Evolutionary conservation across 2,888 invertebrate genomes (phyloP).

Genomic region (Prionchulus punctatus): DNA sequence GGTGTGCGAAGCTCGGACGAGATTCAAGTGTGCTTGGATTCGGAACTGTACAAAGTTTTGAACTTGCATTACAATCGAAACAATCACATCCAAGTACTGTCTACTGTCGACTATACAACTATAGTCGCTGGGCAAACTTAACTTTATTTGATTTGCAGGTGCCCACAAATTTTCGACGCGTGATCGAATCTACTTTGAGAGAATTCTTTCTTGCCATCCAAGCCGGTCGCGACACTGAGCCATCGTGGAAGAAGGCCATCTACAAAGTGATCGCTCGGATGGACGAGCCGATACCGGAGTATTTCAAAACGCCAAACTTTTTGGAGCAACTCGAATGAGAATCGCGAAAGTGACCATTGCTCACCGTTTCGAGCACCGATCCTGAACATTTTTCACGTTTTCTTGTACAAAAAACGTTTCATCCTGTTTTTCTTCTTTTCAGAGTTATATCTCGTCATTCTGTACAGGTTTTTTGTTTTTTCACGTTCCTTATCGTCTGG

Average conservation of each 20-base stretch:
- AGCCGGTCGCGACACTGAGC: constrained; percentile 87
- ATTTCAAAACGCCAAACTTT: constrained; percentile 98
- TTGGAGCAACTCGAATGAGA: constrained; percentile 85
- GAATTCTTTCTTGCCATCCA: constrained; percentile 98
- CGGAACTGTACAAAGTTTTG: constrained; percentile 89
- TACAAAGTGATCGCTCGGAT: constrained; percentile 98
- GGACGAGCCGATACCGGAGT: constrained; percentile 96
- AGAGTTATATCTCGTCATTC: no score
- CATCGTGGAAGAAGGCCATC: constrained; percentile 99
- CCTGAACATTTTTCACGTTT: no score
- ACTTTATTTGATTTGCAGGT: constrained; percentile 49
- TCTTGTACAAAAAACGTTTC: no score
- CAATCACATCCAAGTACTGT: constrained; percentile 84
- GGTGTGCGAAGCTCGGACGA: constrained; percentile 82
- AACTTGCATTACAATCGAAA: constrained; percentile 98
- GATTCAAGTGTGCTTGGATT: constrained; percentile 78
- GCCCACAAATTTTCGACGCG: constrained; percentile 86
- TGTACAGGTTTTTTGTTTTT: no score
- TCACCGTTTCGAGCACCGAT: no score
- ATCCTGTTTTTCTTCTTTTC: no score
- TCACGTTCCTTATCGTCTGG: no score
- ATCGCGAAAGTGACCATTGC: no score
- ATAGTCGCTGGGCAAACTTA: background rate
- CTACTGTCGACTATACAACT: background rate
- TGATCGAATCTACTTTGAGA: constrained; percentile 87